Evolutionary conservation across 2,797 vertebrate genomes (phyloP).

Genomic region (Cirrhinus molitorella): DNA sequence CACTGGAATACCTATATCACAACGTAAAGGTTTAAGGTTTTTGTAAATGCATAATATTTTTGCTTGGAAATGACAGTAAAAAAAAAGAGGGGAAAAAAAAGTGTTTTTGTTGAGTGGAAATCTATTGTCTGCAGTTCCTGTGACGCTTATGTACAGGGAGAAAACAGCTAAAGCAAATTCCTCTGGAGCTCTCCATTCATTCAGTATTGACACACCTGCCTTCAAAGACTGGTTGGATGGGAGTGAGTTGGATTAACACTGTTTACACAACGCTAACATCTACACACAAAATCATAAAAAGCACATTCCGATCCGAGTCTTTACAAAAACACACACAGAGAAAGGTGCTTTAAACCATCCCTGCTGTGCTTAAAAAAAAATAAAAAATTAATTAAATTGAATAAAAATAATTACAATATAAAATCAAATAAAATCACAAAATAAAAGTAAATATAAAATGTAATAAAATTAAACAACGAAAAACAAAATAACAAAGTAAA

Average conservation of each 20-base stretch:
- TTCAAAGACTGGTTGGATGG: conserved; percentile 38
- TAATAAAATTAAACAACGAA: too few relatives aligned
- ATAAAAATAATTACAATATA: too few relatives aligned
- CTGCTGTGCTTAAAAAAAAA: background rate
- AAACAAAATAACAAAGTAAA: too few relatives aligned
- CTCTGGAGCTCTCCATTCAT: conserved; percentile 35
- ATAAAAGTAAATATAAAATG: too few relatives aligned
- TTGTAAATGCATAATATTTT: conserved; percentile 38
- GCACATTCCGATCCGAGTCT: background rate
- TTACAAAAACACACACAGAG: conserved; percentile 26
- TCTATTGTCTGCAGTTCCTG: background rate
- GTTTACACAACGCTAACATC: conserved; percentile 37
- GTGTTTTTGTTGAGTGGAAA: conserved; percentile 20
- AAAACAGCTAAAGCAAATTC: conserved; percentile 30
- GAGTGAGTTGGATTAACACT: conserved; percentile 28
- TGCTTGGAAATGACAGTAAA: conserved; percentile 11
- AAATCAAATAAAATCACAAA: background rate
- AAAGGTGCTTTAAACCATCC: conserved; percentile 6
- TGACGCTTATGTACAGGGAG: background rate
- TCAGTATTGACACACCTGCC: conserved; percentile 57
- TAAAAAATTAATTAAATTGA: background rate
- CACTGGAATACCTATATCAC: background rate
- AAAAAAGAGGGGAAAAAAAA: too few relatives aligned
- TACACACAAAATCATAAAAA: background rate
- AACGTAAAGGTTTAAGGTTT: conserved; percentile 35